Base-by-base conservation (phyloP, 2,113 vertebrate species). In the Amazona vittata region DNA sequence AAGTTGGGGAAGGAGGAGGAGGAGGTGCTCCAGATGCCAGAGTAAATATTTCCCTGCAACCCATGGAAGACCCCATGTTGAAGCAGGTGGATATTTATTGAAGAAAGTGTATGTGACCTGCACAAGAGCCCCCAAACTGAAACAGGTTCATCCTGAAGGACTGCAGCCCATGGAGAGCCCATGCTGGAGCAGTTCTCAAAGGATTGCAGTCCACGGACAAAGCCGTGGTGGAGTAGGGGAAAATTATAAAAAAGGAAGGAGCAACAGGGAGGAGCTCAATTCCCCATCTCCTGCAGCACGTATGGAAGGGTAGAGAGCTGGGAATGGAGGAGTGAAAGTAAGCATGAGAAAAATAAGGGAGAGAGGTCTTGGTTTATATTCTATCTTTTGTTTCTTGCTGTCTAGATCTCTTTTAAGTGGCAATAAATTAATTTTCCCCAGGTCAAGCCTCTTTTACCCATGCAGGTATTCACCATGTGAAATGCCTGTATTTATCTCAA, bases 321-420 rank as follows among this genome's bases (percentile, higher is more conserved):
- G 24, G 25, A 84, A 57, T 5, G 37, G 10, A 67, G 37, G 15
- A 28, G 3, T 41, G 41, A 69, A 49, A 59, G 3, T 20, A 19
- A 64, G 25, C 0, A 0, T 78, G 15, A 52, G 43, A 57, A 44
- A 52, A 68, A 65, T 7, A 3, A 26, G 20, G 15, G 2, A 10
- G 6, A 49, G 15, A 49, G 2, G 5, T 21, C 7, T 2, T 25
- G 3, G 39, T 22, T 63, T 33, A 26, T 5, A 52, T 87, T 78
- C 65, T 67, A 5, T 17, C 19, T 77, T 77, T 46, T 73, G 16
- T n/a, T 89, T 28, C 24, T 77, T 1, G 2, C 12, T 74, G 31
- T 17, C 4, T 43, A 63, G 11, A 70, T 22, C 37, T 82, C 33
- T 64, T 82, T 92, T 31, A 79, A 63, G 78, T 55, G 16, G 2